Evolutionary conservation across 2,888 invertebrate species (phyloP).

Genomic region (Phengaris alcon): DNA sequence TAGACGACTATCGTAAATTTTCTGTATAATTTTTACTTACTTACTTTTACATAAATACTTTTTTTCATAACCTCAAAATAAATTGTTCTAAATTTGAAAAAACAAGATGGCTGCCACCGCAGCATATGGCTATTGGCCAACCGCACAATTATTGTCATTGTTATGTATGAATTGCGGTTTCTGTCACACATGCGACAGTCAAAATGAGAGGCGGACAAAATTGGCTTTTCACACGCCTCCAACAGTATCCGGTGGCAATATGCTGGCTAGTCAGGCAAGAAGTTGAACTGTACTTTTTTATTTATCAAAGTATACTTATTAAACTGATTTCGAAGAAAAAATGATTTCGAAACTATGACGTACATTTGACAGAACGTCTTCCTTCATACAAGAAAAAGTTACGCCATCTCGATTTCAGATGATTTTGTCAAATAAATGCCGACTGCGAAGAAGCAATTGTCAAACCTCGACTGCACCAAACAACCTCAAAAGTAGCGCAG

Average conservation of each 20-base stretch:
- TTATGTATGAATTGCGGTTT: constrained; percentile 32
- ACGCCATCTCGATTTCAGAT: no score
- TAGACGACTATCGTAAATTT: no score
- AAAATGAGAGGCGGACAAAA: constrained; percentile 9
- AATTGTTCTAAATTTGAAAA: constrained; percentile 42
- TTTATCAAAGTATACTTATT: background rate
- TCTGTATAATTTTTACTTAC: background rate
- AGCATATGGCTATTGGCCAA: constrained; percentile 44
- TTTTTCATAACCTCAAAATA: constrained; percentile 5
- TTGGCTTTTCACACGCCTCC: constrained; percentile 13
- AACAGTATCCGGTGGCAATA: background rate
- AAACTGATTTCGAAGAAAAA: no score
- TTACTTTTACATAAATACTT: constrained; percentile 6
- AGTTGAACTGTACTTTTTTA: background rate
- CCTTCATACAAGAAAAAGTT: no score
- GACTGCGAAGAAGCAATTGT: no score
- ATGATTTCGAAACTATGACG: no score
- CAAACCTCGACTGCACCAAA: no score
- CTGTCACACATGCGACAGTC: constrained; percentile 27
- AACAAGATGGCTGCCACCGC: constrained; percentile 44
- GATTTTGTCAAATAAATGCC: no score
- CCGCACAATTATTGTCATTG: constrained; percentile 45
- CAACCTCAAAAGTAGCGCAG: no score
- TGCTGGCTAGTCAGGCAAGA: background rate
- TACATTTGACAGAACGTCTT: no score